Evolutionary conservation across 2,888 invertebrate genomes (phyloP).

Genomic region (Himalopsyche anomala): DNA sequence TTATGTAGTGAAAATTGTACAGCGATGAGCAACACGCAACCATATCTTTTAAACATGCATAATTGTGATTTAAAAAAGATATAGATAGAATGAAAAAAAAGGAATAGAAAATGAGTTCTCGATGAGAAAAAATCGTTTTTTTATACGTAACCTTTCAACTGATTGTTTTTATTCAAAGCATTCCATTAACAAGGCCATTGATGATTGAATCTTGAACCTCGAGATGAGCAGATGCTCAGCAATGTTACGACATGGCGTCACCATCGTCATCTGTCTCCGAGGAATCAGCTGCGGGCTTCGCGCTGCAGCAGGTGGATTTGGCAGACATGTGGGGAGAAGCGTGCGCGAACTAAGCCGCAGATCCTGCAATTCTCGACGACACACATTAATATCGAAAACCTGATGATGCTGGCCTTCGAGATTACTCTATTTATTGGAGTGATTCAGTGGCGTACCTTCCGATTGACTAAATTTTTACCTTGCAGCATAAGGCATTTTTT

Average conservation of each 20-base stretch:
- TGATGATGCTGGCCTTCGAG: slow-evolving; percentile 23
- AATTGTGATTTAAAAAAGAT: too few relatives aligned
- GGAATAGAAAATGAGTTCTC: too few relatives aligned
- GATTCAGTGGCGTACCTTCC: background rate
- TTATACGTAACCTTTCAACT: too few relatives aligned
- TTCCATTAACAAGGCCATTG: background rate
- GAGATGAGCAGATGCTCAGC: slow-evolving; percentile 48
- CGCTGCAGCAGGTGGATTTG: slow-evolving; percentile 1
- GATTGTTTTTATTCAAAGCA: too few relatives aligned
- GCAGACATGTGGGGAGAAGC: slow-evolving; percentile 11
- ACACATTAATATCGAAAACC: slow-evolving; percentile 2
- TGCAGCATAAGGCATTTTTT: too few relatives aligned
- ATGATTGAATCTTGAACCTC: slow-evolving; percentile 40
- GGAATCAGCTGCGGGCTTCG: slow-evolving; percentile 45
- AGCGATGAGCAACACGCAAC: too few relatives aligned
- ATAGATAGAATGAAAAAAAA: too few relatives aligned
- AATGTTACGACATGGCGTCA: slow-evolving; percentile 37
- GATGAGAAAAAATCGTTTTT: too few relatives aligned
- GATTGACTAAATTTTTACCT: background rate
- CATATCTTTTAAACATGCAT: too few relatives aligned
- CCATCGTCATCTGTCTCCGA: slow-evolving; percentile 41
- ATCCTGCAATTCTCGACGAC: background rate
- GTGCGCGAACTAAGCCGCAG: background rate
- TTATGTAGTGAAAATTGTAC: too few relatives aligned
- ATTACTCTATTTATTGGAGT: background rate